Evolutionary conservation across 2,113 vertebrate species (phyloP).

Genomic region (Brachionichthys hirsutus): DNA sequence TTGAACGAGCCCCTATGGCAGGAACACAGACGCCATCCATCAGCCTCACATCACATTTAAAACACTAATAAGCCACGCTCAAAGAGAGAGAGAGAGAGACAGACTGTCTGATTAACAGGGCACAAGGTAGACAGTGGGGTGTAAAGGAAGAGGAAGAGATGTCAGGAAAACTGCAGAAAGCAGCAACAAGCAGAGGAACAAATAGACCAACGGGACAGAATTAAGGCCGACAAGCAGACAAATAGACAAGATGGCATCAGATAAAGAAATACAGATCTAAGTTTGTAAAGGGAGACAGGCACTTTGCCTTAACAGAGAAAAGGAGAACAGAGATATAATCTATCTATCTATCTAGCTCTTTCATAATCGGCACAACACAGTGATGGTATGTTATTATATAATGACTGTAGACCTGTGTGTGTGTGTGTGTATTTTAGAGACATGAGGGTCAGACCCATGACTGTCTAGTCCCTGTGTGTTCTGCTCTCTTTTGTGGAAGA

Average conservation of each 20-base stretch:
- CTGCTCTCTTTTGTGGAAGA: conserved; percentile 60
- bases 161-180: conserved; percentile 22
- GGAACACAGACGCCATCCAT: conserved; percentile 49
- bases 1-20: conserved; percentile 63
- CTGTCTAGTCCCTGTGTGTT: conserved; percentile 52
- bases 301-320: too few relatives aligned
- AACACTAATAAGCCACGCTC: conserved; percentile 35
- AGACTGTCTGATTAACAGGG: conserved; percentile 33
- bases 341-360: too few relatives aligned
- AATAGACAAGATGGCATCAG: too few relatives aligned
- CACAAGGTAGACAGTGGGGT: conserved; percentile 7
- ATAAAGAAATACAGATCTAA: too few relatives aligned
- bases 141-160: neutral
- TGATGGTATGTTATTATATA: too few relatives aligned
- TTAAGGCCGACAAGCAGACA: neutral
- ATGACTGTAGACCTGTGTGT: too few relatives aligned
- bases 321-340: too few relatives aligned
- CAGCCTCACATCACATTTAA: conserved; percentile 49
- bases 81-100: conserved; percentile 38
- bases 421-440: conserved; percentile 35
- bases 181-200: conserved; percentile 15
- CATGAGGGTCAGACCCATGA: conserved; percentile 53
- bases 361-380: too few relatives aligned
- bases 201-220: neutral
- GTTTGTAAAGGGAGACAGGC: too few relatives aligned